A percentile compares a stretch with the other conserved stretches of the same genome.
Evolutionary conservation across 2,888 invertebrate species (phyloP).

Genomic region (Terebella lapidaria): DNA sequence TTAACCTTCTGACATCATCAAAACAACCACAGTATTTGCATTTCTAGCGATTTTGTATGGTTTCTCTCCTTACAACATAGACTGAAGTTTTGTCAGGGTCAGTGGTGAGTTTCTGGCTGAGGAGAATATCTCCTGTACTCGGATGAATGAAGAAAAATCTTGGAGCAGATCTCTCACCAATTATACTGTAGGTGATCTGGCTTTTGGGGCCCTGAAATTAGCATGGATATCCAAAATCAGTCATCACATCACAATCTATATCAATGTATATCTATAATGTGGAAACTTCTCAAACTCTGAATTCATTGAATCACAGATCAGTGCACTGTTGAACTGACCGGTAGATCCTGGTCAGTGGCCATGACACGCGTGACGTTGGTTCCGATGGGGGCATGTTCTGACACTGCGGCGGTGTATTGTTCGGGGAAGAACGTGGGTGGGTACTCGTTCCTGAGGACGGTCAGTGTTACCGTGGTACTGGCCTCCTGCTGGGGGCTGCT

Average conservation of each 20-base stretch:
- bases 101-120: constrained; percentile 20
- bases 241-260: too few relatives aligned
- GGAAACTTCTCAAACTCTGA: too few relatives aligned
- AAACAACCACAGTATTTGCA: neutral
- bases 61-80: constrained; percentile 24
- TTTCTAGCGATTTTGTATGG: neutral
- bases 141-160: constrained; percentile 35
- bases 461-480: constrained; percentile 31
- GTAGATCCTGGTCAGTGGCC: constrained; percentile 37
- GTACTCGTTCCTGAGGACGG: constrained; percentile 34
- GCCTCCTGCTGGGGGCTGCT: constrained; percentile 19
- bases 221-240: too few relatives aligned
- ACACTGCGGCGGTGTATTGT: constrained; percentile 29
- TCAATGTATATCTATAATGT: too few relatives aligned
- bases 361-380: constrained; percentile 31
- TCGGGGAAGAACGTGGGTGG: constrained; percentile 23
- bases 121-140: constrained; percentile 33
- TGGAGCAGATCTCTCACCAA: constrained; percentile 31
- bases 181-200: constrained; percentile 35
- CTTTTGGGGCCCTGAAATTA: constrained; percentile 33
- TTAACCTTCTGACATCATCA: neutral
- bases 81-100: constrained; percentile 5
- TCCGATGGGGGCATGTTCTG: constrained; percentile 36
- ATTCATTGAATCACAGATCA: too few relatives aligned
- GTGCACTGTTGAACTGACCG: constrained; percentile 36